phyloP scores from a whole-genome alignment of 1,140 invertebrate species.

The Dendroctonus ponderosae region DNA sequence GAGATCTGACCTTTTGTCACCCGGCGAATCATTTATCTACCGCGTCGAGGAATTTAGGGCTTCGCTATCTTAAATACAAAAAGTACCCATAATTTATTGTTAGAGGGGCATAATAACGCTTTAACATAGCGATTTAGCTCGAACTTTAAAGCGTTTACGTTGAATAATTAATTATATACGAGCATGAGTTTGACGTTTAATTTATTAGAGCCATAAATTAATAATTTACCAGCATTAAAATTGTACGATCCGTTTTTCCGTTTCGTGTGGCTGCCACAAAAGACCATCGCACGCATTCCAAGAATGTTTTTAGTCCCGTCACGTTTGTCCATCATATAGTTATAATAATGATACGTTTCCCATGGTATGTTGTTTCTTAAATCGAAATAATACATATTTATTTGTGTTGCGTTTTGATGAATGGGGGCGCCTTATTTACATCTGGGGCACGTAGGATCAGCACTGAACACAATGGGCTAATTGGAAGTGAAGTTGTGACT shows the following conservation, averaged over 20 bases:
- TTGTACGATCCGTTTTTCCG: slow-evolving; percentile 20
- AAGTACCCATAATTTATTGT: slow-evolving; percentile 35
- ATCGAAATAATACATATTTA: slow-evolving; percentile 34
- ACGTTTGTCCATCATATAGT: slow-evolving; percentile 38
- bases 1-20: slow-evolving; percentile 23
- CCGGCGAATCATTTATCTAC: slow-evolving; percentile 25
- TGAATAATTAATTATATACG: slow-evolving; percentile 35
- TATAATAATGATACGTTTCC: slow-evolving; percentile 39
- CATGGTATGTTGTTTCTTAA: slow-evolving; percentile 34
- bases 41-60: slow-evolving; percentile 27
- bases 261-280: slow-evolving; percentile 4
- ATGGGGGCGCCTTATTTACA: too few species aligned
- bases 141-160: slow-evolving; percentile 34
- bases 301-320: slow-evolving; percentile 35
- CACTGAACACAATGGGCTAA: too few species aligned
- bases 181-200: slow-evolving; percentile 38
- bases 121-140: slow-evolving; percentile 36
- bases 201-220: slow-evolving; percentile 39
- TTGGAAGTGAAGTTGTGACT: too few species aligned
- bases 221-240: slow-evolving; percentile 38
- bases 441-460: too few species aligned
- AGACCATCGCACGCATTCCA: slow-evolving; percentile 30
- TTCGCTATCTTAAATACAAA: slow-evolving; percentile 33
- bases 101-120: slow-evolving; percentile 35
- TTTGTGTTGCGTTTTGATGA: slow-evolving; percentile 16